These are phyloP conservation scores for Gryon sp. DNA, from an alignment of 1,140 invertebrate species.

Conservation along the genomic window DNA sequence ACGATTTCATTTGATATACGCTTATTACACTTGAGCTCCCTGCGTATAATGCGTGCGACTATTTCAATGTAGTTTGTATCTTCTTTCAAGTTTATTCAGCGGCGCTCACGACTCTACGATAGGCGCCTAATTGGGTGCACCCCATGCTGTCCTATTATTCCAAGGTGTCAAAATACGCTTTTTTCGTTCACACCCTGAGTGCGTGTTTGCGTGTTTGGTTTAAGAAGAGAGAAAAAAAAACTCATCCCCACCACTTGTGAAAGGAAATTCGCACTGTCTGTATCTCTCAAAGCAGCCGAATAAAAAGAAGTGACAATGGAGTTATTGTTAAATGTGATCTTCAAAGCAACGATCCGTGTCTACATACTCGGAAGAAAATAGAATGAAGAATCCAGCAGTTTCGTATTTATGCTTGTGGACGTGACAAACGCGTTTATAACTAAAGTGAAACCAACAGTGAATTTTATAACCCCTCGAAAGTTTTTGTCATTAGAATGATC, in stretches of 20 bases:
- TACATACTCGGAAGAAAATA: constrained; percentile 16
- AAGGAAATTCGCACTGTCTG: constrained; percentile 61
- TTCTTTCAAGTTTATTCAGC: constrained; percentile 60
- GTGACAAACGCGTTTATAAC: neutral
- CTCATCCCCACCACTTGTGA: constrained; percentile 38
- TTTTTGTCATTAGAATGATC: too few relatives aligned
- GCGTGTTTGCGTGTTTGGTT: constrained; percentile 43
- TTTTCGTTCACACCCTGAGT: constrained; percentile 42
- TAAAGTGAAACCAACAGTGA: constrained; percentile 5
- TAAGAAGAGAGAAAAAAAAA: too few relatives aligned
- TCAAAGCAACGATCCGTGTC: constrained; percentile 45
- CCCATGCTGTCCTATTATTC: constrained; percentile 77
- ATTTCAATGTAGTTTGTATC: constrained; percentile 56
- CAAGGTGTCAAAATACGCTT: constrained; percentile 79
- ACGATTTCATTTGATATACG: constrained; percentile 31
- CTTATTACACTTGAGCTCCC: constrained; percentile 53
- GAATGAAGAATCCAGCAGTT: constrained; percentile 33
- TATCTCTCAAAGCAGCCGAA: constrained; percentile 73
- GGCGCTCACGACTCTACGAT: constrained; percentile 71
- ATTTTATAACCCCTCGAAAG: too few relatives aligned
- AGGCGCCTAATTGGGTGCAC: constrained; percentile 77
- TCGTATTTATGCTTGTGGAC: constrained; percentile 7
- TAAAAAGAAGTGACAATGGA: constrained; percentile 73
- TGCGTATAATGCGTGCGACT: constrained; percentile 46
- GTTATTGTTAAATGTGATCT: constrained; percentile 68